These are phyloP conservation scores for Pinna nobilis DNA, from an alignment of 1,140 invertebrate genomes.

Conservation along the genomic window DNA sequence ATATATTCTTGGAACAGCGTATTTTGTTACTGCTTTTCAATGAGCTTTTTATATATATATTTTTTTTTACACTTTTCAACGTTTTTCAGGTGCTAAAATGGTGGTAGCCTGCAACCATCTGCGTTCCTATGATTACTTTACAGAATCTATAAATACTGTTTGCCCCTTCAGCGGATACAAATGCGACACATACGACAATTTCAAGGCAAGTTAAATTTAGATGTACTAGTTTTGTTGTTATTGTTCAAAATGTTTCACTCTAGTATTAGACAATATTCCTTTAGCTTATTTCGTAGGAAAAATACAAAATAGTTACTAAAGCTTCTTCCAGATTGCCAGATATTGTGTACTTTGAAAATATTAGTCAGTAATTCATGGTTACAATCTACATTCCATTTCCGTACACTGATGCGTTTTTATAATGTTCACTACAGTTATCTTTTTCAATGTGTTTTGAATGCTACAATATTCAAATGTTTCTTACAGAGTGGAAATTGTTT, in stretches of 20 bases:
- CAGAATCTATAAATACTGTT: conserved; percentile 85
- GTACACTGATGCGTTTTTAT: too few relatives aligned
- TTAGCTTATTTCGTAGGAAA: too few relatives aligned
- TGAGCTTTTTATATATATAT: too few relatives aligned
- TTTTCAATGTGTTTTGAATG: not conserved
- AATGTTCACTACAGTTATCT: not conserved
- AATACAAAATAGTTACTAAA: too few relatives aligned
- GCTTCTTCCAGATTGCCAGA: too few relatives aligned
- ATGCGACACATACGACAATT: conserved; percentile 79
- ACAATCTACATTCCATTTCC: too few relatives aligned
- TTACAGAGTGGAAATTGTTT: conserved; percentile 53
- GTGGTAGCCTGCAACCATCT: conserved; percentile 89
- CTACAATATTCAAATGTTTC: not conserved
- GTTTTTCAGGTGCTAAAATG: conserved; percentile 51
- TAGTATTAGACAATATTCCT: too few relatives aligned
- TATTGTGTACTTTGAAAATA: too few relatives aligned
- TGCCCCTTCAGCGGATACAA: conserved; percentile 86
- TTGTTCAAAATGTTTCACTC: not conserved
- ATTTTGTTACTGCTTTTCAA: too few relatives aligned
- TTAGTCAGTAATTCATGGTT: too few relatives aligned
- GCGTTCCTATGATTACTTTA: conserved; percentile 89
- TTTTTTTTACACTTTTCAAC: not conserved
- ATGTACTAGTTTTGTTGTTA: too few relatives aligned
- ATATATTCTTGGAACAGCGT: too few relatives aligned
- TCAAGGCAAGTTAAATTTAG: conserved; percentile 71